Evolutionary conservation across 2,888 invertebrate genomes (phyloP), one percentile per base, ranked within the genome.

Genomic region (Callyntrura sp.): DNA sequence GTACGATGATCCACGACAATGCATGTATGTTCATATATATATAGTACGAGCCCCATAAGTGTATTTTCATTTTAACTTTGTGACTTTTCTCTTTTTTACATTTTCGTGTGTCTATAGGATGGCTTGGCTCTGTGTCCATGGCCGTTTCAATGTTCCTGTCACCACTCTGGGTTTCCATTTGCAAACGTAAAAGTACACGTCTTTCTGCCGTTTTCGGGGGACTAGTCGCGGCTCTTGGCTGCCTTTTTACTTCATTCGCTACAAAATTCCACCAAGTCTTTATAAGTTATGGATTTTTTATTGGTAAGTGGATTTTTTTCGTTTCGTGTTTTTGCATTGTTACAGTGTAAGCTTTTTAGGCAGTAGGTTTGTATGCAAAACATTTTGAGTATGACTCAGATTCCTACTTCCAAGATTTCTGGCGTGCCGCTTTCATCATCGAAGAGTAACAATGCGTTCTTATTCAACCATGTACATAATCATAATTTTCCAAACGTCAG

Each of bases 231-330:
- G 97, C 98, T 1, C 96, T 98, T 20, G 98, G 98, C 81, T 97
- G 97, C 94, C 96, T 98, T 92, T 98, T 98, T 95, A 97, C 98
- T 9, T 98, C 98, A 88, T 98, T 98, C 94, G 98, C 98, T 88
- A 97, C 97, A 90, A 97, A 98, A 95, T 97, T 97, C 94, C 98
- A 98, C 95, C 98, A 98, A 94, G 96, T 98, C 90, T 97, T 97
- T 95, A 97, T 98, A 96, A 97, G 97, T 95, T 98, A 97, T 94
- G 96, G 96, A 90, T 94, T 95, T 79, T 95, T 96, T 78, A 94
- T 96, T 90, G 96, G 96, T 95, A 93, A 94, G 94, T 79, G 14
- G 17, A 60, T 25, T 28, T 68, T 43, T 28, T 76, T n/a, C 45
- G n/a, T 48, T 48, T 17, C 12, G 11, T 25, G 5, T 28, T 35